Evolutionary conservation across 2,113 vertebrate species (phyloP).

Genomic region (Myotis davidii): DNA sequence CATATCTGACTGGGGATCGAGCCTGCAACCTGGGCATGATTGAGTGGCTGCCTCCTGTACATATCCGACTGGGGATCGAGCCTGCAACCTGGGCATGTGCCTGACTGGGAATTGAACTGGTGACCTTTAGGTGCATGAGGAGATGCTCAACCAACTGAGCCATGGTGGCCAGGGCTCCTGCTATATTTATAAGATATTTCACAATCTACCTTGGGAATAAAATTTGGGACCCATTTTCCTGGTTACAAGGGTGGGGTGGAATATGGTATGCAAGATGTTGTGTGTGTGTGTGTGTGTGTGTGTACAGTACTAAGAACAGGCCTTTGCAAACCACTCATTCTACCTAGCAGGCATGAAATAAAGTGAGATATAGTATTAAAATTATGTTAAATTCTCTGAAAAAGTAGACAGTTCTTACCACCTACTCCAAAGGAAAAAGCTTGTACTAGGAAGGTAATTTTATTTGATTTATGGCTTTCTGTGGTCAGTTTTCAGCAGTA

Average conservation of each 20-base stretch:
- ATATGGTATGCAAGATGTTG: not conserved
- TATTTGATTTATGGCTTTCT: not conserved
- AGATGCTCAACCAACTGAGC: too few species aligned
- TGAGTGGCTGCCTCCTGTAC: too few species aligned
- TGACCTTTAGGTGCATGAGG: too few species aligned
- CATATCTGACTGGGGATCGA: too few species aligned
- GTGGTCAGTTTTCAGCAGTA: not conserved
- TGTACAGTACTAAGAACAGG: not conserved
- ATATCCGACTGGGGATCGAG: too few species aligned
- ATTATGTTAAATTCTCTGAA: not conserved
- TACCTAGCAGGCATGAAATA: not conserved
- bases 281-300: not conserved
- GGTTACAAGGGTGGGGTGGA: not conserved
- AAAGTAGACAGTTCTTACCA: not conserved
- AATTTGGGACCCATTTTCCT: not conserved
- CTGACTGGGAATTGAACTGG: too few species aligned
- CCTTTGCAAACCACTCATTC: not conserved
- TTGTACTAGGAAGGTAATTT: not conserved
- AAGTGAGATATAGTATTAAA: not conserved
- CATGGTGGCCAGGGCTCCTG: too few species aligned
- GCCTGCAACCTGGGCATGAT: too few species aligned
- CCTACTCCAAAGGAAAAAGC: not conserved
- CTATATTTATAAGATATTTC: constrained; percentile 24
- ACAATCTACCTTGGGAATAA: not conserved
- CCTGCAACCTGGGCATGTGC: too few species aligned